Evolutionary conservation across 1,140 invertebrate species (phyloP).

Genomic region (Apolygus lucorum): DNA sequence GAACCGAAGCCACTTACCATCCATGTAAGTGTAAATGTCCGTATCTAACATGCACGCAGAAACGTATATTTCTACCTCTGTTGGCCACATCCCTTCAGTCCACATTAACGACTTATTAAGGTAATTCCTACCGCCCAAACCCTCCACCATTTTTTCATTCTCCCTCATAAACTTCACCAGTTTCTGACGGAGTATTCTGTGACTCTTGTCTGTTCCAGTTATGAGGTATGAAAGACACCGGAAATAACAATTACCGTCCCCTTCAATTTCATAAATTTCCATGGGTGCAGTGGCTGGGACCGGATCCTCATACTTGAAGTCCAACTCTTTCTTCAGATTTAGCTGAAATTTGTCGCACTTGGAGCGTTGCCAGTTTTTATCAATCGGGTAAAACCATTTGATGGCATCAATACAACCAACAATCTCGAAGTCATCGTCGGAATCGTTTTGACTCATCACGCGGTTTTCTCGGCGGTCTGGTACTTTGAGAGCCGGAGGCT

Average conservation of each 20-base stretch:
- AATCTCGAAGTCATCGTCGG: neutral
- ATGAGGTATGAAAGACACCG: slow-evolving; percentile 8
- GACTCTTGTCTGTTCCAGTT: neutral
- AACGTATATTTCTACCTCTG: slow-evolving; percentile 1
- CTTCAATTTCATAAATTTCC: neutral
- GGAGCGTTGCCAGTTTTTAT: neutral
- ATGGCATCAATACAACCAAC: neutral
- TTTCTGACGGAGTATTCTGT: neutral
- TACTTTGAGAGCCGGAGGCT: neutral
- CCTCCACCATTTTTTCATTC: neutral
- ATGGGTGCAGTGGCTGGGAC: neutral
- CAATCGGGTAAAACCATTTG: slow-evolving; percentile 1
- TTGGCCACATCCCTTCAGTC: slow-evolving; percentile 6
- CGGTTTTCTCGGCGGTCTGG: neutral
- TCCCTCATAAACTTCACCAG: slow-evolving; percentile 4
- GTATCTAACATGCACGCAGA: slow-evolving; percentile 8
- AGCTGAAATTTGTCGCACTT: neutral
- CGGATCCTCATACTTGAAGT: neutral
- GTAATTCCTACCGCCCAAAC: neutral
- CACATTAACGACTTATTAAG: neutral
- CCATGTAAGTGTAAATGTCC: slow-evolving; percentile 13
- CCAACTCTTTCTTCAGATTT: neutral
- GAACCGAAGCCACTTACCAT: neutral
- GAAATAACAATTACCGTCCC: slow-evolving; percentile 1
- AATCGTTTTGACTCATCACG: neutral